These are phyloP conservation scores for Sphaeridia pumilis DNA, from an alignment of 2,888 invertebrate genomes.

Conservation along the genomic window DNA sequence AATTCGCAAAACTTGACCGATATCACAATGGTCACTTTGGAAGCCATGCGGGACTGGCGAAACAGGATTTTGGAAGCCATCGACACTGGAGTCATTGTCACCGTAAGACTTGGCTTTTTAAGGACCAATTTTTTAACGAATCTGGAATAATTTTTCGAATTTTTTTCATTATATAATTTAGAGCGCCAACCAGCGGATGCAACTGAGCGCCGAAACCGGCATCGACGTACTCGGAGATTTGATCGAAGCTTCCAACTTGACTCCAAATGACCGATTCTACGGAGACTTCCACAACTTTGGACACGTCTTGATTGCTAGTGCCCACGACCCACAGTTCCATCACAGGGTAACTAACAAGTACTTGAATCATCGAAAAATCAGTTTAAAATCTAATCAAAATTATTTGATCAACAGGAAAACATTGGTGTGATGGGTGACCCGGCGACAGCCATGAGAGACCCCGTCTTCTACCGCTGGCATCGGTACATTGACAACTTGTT, in stretches of 20 bases:
- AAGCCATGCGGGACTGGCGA: slow-evolving; percentile 61
- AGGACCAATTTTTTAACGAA: no score
- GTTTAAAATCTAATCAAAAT: no score
- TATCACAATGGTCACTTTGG: slow-evolving; percentile 38
- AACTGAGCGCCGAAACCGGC: slow-evolving; percentile 55
- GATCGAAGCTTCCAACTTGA: slow-evolving; percentile 56
- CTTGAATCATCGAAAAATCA: background rate
- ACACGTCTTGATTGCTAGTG: slow-evolving; percentile 61
- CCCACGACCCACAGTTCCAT: slow-evolving; percentile 68
- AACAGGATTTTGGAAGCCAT: slow-evolving; percentile 61
- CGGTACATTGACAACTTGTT: slow-evolving; percentile 66
- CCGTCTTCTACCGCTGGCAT: slow-evolving; percentile 77
- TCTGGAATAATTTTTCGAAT: no score
- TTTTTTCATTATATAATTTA: no score
- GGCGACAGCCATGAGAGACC: slow-evolving; percentile 75
- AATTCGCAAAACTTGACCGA: no score
- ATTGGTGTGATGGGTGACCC: slow-evolving; percentile 74
- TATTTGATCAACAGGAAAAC: no score
- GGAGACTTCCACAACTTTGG: slow-evolving; percentile 75
- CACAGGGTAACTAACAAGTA: slow-evolving; percentile 48
- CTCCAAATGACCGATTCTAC: slow-evolving; percentile 35
- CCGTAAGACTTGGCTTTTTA: no score
- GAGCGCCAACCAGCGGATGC: slow-evolving; percentile 44
- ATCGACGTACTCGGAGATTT: slow-evolving; percentile 70
- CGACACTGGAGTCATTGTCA: slow-evolving; percentile 49